Base-by-base conservation (phyloP, 2,113 vertebrate species). In the Sander lucioperca region DNA sequence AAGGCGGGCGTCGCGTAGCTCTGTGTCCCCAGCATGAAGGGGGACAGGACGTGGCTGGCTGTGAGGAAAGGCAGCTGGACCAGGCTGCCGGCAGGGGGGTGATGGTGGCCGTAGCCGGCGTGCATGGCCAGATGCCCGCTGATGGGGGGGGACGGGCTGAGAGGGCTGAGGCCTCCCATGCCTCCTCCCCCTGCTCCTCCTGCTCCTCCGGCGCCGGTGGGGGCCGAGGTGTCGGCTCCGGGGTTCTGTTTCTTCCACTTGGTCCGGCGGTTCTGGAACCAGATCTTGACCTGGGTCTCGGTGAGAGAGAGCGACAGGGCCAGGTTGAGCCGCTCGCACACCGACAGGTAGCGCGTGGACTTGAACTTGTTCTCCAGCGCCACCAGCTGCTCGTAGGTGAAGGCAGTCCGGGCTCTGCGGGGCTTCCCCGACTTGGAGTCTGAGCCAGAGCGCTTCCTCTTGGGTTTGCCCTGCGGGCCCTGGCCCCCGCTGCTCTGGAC, bases 211-310 rank as follows among this genome's bases (percentile, higher is more conserved):
- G 83, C 63, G 0, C 95, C 93, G 0, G 96, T 96, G 3, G 96
- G 97, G 14, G 97, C 97, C 6, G 97, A 97, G 0, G 97, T 98
- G 93, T 98, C 97, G 0, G 97, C 97, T 0, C 97, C 97, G 0
- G 97, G 97, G 88, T 98, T 98, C 89, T 98, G 97, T 88, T 98
- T 98, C 96, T 98, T 97, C 97, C 97, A 98, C 94, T 98, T 98
- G 91, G 97, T 98, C 79, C 97, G 93, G 23, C 97, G 96, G 90
- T 98, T 98, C 94, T 98, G 97, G 93, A 98, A 98, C 97, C 97
- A 97, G 91, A 98, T 97, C 93, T 98, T 98, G 57, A 98, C 97
- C 92, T 98, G 97, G 23, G 97, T 98, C 94, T 98, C 97, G 0
- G 97, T 98, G 82, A 98, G 95, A 79, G 97, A 98, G 5, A 98